Base-by-base conservation (phyloP, 2,113 vertebrate species). In the Austrofundulus limnaeus region DNA sequence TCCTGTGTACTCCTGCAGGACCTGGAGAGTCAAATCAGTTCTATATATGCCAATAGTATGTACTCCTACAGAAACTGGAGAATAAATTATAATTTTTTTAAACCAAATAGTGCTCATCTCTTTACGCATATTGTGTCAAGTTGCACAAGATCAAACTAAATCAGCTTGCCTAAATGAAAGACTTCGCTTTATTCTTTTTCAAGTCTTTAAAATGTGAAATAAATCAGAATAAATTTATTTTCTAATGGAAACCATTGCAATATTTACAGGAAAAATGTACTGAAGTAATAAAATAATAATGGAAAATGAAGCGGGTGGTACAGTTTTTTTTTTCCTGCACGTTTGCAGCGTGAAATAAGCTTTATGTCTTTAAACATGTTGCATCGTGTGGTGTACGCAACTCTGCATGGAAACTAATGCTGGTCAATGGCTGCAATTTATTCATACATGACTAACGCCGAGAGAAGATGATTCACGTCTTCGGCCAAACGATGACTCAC, bases 161-260 rank as follows among this genome's bases (percentile, higher is more conserved):
- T 56, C 43, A 20, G 48, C 67, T 19, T 0, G 19, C 47, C 70
- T 21, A 37, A 42, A 58, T n/a, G 37, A 55, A 24, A 17, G 8
- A 2, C 1, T 41, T 12, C 8, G 23, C 43, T 19, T 39, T 17
- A 34, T 10, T 34, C 8, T 61, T 43, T 37, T 11, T 34, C 17
- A 24, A 69, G 82, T 70, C 85, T 84, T 76, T 23, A 34, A 83
- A 82, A 89, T 91, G 89, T 90, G 90, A 91, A 90, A 85, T 85
- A 82, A 64, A 78, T 69, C 72, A 82, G 70, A 88, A 72, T 23
- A 70, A 71, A 89, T 66, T 85, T 90, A 88, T 92, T 92, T 91
- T 91, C 85, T 91, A 91, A 86, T 72, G 64, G 88, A 90, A 87
- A 88, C 88, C 59, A 11, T 61, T 84, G 81, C 88, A 85, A 82